Evolutionary conservation across 2,888 invertebrate genomes (phyloP).

Genomic region (Crocallis elinguaria): DNA sequence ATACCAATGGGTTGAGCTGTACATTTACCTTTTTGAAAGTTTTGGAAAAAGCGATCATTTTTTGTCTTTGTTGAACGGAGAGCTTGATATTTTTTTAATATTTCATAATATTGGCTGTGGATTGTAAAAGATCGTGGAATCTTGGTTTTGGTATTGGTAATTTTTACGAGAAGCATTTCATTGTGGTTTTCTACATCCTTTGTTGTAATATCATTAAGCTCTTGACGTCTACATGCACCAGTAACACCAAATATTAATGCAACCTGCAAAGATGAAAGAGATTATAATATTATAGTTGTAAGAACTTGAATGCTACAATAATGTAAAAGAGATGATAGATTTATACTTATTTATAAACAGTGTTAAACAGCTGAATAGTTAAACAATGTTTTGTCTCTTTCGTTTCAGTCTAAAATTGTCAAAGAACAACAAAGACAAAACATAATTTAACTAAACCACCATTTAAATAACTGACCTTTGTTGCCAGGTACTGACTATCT

Average conservation of each 20-base stretch:
- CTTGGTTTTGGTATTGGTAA: constrained; percentile 26
- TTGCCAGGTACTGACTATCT: constrained; percentile 25
- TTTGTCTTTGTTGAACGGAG: constrained; percentile 25
- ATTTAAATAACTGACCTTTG: constrained; percentile 23
- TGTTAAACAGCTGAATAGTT: too few relatives aligned
- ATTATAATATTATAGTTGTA: too few relatives aligned
- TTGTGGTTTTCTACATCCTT: constrained; percentile 30
- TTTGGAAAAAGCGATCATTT: constrained; percentile 30
- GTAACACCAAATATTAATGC: constrained; percentile 31
- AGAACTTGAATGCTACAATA: not conserved
- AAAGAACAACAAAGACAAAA: too few relatives aligned
- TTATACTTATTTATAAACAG: too few relatives aligned
- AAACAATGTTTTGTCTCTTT: too few relatives aligned
- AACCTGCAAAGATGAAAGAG: constrained; percentile 27
- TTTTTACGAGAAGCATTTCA: constrained; percentile 18
- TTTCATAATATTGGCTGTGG: constrained; percentile 8
- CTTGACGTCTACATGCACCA: constrained; percentile 28
- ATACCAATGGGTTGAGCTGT: constrained; percentile 27
- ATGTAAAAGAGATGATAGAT: constrained; percentile 2
- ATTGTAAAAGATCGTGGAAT: constrained; percentile 26
- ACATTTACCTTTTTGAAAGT: constrained; percentile 32
- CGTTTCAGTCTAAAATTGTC: too few relatives aligned
- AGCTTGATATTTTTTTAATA: constrained; percentile 29
- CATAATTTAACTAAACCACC: too few relatives aligned
- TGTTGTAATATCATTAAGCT: constrained; percentile 15